phyloP scores from a whole-genome alignment of 2,113 vertebrate species.

The Prionailurus bengalensis region DNA sequence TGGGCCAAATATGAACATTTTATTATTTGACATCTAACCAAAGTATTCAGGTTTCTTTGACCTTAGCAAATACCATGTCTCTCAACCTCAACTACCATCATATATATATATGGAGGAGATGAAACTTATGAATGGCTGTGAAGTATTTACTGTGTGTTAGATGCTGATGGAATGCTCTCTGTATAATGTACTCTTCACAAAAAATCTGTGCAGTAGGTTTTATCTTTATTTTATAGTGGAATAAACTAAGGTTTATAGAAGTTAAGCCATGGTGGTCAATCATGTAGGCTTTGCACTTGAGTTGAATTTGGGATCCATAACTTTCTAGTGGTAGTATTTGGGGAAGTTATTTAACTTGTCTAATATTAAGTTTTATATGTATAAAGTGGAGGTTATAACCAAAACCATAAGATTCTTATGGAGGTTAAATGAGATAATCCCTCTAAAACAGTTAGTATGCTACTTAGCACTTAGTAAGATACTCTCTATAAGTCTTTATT shows the following conservation, averaged over 20 bases:
- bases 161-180: not conserved
- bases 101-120: not conserved
- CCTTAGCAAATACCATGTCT: not conserved
- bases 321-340: slow-evolving; percentile 23
- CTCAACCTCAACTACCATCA: not conserved
- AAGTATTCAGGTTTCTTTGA: not conserved
- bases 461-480: not conserved
- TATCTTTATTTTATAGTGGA: not conserved
- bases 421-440: not conserved
- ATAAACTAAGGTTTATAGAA: not conserved
- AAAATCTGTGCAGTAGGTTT: not conserved
- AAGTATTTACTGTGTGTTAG: not conserved
- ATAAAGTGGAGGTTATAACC: not conserved
- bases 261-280: not conserved
- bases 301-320: not conserved
- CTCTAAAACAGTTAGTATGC: not conserved
- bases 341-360: not conserved
- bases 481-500: not conserved
- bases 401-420: not conserved
- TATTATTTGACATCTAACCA: not conserved
- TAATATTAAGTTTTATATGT: not conserved
- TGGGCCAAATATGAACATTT: not conserved
- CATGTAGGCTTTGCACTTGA: not conserved
- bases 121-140: not conserved
- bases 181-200: not conserved